Evolutionary conservation across 2,113 vertebrate genomes (phyloP).

Genomic region (Myotis lucifugus): DNA sequence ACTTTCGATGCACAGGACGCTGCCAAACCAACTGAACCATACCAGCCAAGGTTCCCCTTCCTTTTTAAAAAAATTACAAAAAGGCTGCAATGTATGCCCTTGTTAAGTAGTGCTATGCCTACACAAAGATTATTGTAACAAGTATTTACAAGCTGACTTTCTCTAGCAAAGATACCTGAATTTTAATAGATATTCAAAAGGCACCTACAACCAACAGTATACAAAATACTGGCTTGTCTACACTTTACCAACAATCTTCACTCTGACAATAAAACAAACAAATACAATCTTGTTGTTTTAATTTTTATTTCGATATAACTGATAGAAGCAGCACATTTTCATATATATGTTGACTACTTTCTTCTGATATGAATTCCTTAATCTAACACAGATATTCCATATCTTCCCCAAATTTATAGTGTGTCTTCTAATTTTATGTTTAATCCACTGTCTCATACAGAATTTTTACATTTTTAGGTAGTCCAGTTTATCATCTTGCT

Average conservation of each 20-base stretch:
- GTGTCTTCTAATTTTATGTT: slow-evolving; percentile 30
- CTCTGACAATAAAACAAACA: background rate
- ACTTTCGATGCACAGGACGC: background rate
- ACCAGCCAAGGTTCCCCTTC: background rate
- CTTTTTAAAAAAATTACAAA: background rate
- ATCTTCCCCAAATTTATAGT: background rate
- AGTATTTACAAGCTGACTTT: slow-evolving; percentile 4
- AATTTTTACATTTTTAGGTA: slow-evolving; percentile 15
- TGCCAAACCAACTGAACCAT: background rate
- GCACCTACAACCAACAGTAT: background rate
- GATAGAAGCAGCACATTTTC: background rate
- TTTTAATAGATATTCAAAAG: slow-evolving; percentile 33
- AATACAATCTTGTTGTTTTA: background rate
- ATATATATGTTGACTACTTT: background rate
- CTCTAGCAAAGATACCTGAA: slow-evolving; percentile 19
- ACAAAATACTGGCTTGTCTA: background rate
- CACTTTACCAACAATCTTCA: background rate
- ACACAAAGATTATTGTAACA: slow-evolving; percentile 2
- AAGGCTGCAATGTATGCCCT: background rate
- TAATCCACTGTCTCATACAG: background rate
- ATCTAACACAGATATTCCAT: background rate
- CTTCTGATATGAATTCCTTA: slow-evolving; percentile 30
- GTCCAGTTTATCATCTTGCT: background rate
- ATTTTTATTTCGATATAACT: slow-evolving; percentile 21
- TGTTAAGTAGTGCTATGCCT: background rate